Evolutionary conservation across 1,140 invertebrate genomes (phyloP).

Genomic region (Sipha flava): DNA sequence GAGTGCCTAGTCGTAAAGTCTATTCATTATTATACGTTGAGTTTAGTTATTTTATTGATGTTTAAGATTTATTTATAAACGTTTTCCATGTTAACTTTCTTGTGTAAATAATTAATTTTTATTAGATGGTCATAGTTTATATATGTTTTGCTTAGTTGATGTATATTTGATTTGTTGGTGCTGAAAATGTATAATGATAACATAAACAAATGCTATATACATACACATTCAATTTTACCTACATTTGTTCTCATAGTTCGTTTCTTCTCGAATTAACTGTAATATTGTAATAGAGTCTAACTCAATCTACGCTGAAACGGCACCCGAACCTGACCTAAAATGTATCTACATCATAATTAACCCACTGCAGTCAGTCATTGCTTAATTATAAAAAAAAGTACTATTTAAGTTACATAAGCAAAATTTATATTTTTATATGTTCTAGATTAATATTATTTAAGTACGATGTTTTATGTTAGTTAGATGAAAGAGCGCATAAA

Average conservation of each 20-base stretch:
- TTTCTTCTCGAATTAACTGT: neutral
- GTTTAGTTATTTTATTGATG: neutral
- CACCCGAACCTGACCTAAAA: no score
- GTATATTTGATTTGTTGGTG: neutral
- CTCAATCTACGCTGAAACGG: no score
- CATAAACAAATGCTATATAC: neutral
- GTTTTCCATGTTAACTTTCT: conserved; percentile 4
- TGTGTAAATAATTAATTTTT: conserved; percentile 9
- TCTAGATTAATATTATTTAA: no score
- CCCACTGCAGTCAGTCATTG: no score
- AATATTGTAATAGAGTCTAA: neutral
- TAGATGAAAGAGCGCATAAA: no score
- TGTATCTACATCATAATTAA: no score
- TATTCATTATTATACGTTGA: neutral
- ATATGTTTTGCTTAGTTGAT: neutral
- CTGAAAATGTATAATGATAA: neutral
- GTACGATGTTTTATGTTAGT: no score
- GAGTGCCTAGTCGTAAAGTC: neutral
- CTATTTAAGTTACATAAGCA: no score
- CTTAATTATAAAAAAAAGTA: no score
- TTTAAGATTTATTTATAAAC: neutral
- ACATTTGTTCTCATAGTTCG: neutral
- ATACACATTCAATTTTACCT: neutral
- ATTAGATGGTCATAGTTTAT: neutral
- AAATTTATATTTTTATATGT: no score